Evolutionary conservation across 2,888 invertebrate species (phyloP).

Genomic region (Sialis lutaria): DNA sequence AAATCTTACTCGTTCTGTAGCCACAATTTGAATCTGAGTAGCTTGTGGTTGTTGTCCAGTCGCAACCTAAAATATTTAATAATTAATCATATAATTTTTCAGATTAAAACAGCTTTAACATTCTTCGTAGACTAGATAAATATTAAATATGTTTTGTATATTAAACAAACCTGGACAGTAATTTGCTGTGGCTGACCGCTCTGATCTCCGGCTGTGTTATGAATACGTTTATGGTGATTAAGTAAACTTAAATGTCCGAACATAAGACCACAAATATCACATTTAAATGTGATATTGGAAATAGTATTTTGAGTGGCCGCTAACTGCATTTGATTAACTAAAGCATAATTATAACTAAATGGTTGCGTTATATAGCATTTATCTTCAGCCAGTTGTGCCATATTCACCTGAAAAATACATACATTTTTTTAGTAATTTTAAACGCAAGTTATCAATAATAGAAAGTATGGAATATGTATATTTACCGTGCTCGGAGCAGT

Average conservation of each 20-base stretch:
- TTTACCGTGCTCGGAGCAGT: conserved; percentile 12
- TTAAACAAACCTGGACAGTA: conserved; percentile 18
- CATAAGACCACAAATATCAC: conserved; percentile 74
- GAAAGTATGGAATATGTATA: conserved; percentile 15
- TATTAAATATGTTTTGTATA: background rate
- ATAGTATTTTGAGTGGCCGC: conserved; percentile 48
- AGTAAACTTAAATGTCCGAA: conserved; percentile 65
- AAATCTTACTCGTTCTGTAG: conserved; percentile 28
- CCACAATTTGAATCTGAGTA: conserved; percentile 39
- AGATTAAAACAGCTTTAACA: too few relatives aligned
- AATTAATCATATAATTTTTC: too few relatives aligned
- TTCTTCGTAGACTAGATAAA: too few relatives aligned
- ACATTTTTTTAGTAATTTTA: too few relatives aligned
- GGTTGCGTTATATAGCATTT: conserved; percentile 63
- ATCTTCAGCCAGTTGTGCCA: conserved; percentile 49
- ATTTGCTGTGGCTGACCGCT: conserved; percentile 17
- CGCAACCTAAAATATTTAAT: too few relatives aligned
- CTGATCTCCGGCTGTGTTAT: conserved; percentile 38
- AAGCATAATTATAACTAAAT: conserved; percentile 62
- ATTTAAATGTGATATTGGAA: conserved; percentile 72
- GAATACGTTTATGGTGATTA: conserved; percentile 75
- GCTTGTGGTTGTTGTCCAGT: conserved; percentile 21
- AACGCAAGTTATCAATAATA: conserved; percentile 21
- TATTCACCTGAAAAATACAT: conserved; percentile 29
- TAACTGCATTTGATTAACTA: conserved; percentile 64